A percentile compares a stretch with the other conserved stretches of the same genome.
phyloP scores from a whole-genome alignment of 2,888 invertebrate genomes.

The Agrotis ipsilon region DNA sequence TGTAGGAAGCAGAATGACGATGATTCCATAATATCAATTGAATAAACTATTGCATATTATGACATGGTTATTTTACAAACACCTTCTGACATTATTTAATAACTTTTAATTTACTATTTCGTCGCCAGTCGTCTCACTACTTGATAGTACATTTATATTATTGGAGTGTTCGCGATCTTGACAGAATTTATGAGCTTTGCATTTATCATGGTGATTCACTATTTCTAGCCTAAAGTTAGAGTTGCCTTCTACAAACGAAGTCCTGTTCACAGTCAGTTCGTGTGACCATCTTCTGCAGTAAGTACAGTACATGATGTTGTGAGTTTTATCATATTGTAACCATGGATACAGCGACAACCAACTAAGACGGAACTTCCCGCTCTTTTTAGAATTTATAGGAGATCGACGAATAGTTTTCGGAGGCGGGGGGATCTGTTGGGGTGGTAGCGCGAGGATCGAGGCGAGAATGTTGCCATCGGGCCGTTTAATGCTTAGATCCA shows the following conservation, averaged over 20 bases:
- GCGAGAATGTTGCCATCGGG: slow-evolving; percentile 70
- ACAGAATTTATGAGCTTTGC: slow-evolving; percentile 94
- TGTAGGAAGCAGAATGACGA: too few relatives aligned
- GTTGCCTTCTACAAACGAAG: slow-evolving; percentile 95
- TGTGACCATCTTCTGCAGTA: slow-evolving; percentile 94
- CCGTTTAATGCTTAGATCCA: slow-evolving; percentile 71
- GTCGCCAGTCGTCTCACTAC: slow-evolving; percentile 38
- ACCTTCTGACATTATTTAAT: slow-evolving; percentile 23
- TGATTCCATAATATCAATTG: too few relatives aligned
- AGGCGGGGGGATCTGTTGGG: slow-evolving; percentile 76
- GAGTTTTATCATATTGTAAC: slow-evolving; percentile 93
- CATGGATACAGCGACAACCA: slow-evolving; percentile 94
- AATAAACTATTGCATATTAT: neutral
- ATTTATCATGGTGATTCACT: slow-evolving; percentile 95
- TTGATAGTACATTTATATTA: slow-evolving; percentile 52
- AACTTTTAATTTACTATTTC: slow-evolving; percentile 38
- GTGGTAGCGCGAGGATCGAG: slow-evolving; percentile 76
- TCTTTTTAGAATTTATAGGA: slow-evolving; percentile 84
- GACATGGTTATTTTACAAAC: slow-evolving; percentile 9
- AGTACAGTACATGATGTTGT: slow-evolving; percentile 94
- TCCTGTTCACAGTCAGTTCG: slow-evolving; percentile 92
- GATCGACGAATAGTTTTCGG: slow-evolving; percentile 60
- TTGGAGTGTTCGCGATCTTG: slow-evolving; percentile 83
- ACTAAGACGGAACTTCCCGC: slow-evolving; percentile 92
- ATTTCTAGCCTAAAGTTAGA: slow-evolving; percentile 95